Evolutionary conservation across 2,797 vertebrate species (phyloP), one percentile per base, ranked within the genome.

Genomic region (Bradypodion ventrale): DNA sequence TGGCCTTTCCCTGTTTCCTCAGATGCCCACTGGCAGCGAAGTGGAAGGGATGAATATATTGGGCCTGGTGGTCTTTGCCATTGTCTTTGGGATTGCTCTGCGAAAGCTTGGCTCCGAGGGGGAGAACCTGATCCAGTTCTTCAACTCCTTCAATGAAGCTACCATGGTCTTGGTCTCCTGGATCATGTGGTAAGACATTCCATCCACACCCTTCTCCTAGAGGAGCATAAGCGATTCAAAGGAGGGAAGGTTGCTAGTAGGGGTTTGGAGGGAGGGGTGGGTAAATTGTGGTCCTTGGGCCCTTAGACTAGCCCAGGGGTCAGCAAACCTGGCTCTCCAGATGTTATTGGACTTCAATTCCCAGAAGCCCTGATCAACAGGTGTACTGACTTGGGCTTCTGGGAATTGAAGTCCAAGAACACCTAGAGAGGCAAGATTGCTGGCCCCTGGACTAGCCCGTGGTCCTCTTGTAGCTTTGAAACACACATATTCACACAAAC

Each of bases 21-120:
- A 98, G 98, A 88, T 96, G 60, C 97, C 97, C 0, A 0, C 81
- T 2, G 96, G 94, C 21, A 2, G 0, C 0, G 95, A 97, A 59
- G 96, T 96, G 78, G 96, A 98, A 0, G 96, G 97, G 19, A 98
- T 98, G 98, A 98, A 98, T 86, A 98, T 98, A 83, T 94, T 98
- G 29, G 98, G 98, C 8, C 95, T 98, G 88, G 97, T 98, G 2
- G 96, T 98, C 82, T 98, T 98, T 52, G 97, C 98, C 84, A 98
- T 98, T 0, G 92, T 96, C 87, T 98, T 98, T 7, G 98, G 98
- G 0, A 94, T 98, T 63, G 97, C 97, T 5, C 87, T 98, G 62
- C 94, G 97, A 87, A 98, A 98, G 91, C 93, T 98, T 75, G 98
- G 97, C 12, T 93, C 96, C 0, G 97, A 98, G 65, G 98, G 98